phyloP scores from a whole-genome alignment of 2,113 vertebrate species.

The Columba janthina region DNA sequence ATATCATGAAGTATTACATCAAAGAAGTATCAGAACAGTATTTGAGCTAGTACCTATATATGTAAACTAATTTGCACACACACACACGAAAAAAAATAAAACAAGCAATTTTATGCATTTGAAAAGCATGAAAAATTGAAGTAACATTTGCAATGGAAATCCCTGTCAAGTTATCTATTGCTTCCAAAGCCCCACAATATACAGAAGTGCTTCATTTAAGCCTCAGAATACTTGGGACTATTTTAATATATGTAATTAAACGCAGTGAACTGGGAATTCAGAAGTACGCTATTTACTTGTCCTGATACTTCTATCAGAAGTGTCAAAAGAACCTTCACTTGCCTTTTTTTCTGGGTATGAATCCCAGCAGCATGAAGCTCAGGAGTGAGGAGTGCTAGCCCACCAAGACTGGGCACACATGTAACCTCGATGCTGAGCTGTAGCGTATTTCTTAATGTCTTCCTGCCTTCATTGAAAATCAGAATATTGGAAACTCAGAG shows the following conservation, averaged over 20 bases:
- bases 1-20: background rate
- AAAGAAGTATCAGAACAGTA: background rate
- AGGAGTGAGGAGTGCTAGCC: accelerated
- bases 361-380: background rate
- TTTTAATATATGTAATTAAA: slow-evolving; percentile 38
- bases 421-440: background rate
- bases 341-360: background rate
- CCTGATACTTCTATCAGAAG: background rate
- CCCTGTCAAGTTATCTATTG: background rate
- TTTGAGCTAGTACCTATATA: background rate
- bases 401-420: background rate
- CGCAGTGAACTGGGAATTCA: background rate
- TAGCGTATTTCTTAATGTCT: background rate
- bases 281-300: background rate
- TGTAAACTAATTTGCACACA: background rate
- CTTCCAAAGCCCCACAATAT: background rate
- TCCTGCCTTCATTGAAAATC: background rate
- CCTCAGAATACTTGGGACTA: background rate
- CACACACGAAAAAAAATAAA: background rate
- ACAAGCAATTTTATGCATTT: background rate
- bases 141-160: slow-evolving; percentile 52
- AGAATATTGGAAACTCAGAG: background rate
- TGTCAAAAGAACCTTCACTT: background rate
- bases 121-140: slow-evolving; percentile 19
- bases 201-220: slow-evolving; percentile 1